phyloP scores from a whole-genome alignment of 2,888 invertebrate genomes.

The Helicoverpa assulta region DNA sequence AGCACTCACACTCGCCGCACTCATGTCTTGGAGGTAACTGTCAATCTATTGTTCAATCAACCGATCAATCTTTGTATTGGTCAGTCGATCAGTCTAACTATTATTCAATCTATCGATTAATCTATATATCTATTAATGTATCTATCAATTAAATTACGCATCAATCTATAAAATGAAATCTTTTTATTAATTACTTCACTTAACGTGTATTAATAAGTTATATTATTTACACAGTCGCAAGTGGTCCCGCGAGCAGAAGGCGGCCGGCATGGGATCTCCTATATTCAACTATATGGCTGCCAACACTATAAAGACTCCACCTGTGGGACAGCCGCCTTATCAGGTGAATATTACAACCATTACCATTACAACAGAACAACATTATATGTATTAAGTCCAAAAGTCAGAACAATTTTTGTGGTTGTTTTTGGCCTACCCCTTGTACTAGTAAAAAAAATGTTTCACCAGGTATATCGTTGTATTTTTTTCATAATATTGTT shows the following conservation, averaged over 20 bases:
- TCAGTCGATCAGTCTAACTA: too few species aligned
- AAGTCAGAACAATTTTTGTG: too few species aligned
- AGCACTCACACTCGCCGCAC: slow-evolving; percentile 95
- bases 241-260: slow-evolving; percentile 97
- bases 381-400: too few species aligned
- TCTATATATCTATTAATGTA: neutral
- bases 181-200: too few species aligned
- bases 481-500: too few species aligned
- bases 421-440: too few species aligned
- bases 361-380: too few species aligned
- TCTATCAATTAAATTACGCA: neutral
- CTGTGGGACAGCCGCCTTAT: slow-evolving; percentile 94
- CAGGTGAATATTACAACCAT: too few species aligned
- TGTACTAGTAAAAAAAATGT: too few species aligned
- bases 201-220: too few species aligned
- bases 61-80: neutral
- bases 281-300: slow-evolving; percentile 97
- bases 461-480: too few species aligned
- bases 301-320: slow-evolving; percentile 93
- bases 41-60: neutral
- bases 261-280: slow-evolving; percentile 93
- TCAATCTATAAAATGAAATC: neutral
- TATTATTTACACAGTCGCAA: slow-evolving; percentile 91
- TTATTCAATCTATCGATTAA: neutral
- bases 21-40: slow-evolving; percentile 96